These are phyloP conservation scores for Chiroxiphia lanceolata DNA, from an alignment of 2,797 vertebrate genomes.

Conservation along the genomic window DNA sequence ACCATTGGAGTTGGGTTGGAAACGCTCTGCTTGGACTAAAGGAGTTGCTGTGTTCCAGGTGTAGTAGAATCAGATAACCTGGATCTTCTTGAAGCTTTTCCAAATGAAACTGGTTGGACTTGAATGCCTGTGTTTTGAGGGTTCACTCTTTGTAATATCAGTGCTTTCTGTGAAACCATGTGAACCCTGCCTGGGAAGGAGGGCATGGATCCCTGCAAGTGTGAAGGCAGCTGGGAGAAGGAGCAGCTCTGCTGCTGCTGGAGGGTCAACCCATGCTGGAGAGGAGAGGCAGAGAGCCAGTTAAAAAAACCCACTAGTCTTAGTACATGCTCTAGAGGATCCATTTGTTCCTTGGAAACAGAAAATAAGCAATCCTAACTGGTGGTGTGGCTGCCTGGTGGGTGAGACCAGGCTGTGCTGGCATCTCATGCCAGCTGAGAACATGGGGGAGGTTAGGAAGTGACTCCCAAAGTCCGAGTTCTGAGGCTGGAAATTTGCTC, in stretches of 20 bases:
- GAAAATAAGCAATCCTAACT: neutral
- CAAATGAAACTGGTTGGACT: neutral
- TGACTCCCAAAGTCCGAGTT: neutral
- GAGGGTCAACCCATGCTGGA: neutral
- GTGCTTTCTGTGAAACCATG: neutral
- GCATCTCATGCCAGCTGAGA: neutral
- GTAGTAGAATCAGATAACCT: neutral
- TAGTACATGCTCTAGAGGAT: neutral
- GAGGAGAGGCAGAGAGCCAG: neutral
- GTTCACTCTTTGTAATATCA: neutral
- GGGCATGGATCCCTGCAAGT: neutral
- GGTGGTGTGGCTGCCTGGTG: neutral
- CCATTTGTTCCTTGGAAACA: neutral
- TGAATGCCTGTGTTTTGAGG: neutral
- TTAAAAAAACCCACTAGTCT: neutral
- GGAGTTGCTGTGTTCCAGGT: neutral
- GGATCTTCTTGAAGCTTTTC: neutral
- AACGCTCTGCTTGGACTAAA: rapidly evolving
- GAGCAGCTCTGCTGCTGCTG: neutral
- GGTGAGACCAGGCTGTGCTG: neutral
- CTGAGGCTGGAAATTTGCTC: neutral
- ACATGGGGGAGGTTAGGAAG: neutral
- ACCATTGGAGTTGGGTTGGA: rapidly evolving
- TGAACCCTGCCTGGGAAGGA: neutral
- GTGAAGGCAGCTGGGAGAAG: neutral